Evolutionary conservation across 2,888 invertebrate genomes (phyloP).

Genomic region (Drymonia ruficornis): DNA sequence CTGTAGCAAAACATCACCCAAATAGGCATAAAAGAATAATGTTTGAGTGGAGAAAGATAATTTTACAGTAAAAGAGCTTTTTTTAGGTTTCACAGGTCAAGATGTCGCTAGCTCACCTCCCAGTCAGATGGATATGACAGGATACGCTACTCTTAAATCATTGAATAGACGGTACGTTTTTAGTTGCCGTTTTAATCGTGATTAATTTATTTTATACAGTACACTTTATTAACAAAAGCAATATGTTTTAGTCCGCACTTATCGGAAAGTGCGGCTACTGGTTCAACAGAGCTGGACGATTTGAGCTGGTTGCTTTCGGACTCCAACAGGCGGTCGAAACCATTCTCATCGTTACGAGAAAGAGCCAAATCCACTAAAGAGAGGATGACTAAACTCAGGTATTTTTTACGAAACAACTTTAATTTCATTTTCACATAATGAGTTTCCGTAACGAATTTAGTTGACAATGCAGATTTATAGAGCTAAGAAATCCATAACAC

Average conservation of each 20-base stretch:
- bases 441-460: too few relatives aligned
- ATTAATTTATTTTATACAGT: neutral
- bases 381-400: constrained; percentile 73
- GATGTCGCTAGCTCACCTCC: constrained; percentile 85
- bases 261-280: constrained; percentile 86
- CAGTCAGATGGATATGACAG: constrained; percentile 90
- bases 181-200: neutral
- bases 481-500: too few relatives aligned
- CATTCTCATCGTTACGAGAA: constrained; percentile 87
- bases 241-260: constrained; percentile 81
- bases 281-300: constrained; percentile 83
- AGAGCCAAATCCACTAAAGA: constrained; percentile 67
- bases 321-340: constrained; percentile 86
- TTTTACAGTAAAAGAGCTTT: neutral
- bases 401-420: neutral
- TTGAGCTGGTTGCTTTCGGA: constrained; percentile 89
- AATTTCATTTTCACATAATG: neutral
- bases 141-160: constrained; percentile 89
- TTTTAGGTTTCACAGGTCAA: constrained; percentile 78
- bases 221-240: constrained; percentile 34
- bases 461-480: too few relatives aligned
- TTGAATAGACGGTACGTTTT: constrained; percentile 83
- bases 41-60: too few relatives aligned
- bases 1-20: neutral
- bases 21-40: too few relatives aligned